A percentile compares a stretch with the other conserved stretches of the same genome.
Conservation (phyloP, 2,888 invertebrate species). For the Hydrotaea diabolus region DNA sequence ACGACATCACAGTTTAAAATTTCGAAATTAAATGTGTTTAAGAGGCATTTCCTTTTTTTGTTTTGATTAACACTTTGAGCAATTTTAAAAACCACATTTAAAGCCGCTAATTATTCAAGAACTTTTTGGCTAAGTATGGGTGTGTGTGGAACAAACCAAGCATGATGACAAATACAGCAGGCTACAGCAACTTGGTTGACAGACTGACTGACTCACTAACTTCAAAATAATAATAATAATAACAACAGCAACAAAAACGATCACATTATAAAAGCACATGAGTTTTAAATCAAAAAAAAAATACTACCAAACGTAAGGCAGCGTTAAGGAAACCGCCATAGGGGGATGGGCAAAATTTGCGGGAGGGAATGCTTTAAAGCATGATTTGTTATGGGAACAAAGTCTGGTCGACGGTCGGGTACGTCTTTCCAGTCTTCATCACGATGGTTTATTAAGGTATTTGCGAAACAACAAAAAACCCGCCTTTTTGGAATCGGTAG, state of each 20-base stretch:
- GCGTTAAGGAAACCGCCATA: too few relatives aligned
- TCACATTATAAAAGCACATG: background rate
- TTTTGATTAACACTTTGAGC: constrained; percentile 1
- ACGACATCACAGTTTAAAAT: background rate
- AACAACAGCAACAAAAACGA: background rate
- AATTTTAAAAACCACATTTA: background rate
- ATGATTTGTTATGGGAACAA: background rate
- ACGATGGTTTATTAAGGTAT: background rate
- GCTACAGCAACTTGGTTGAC: background rate
- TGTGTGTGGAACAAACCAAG: background rate
- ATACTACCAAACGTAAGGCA: too few relatives aligned
- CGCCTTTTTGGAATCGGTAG: background rate
- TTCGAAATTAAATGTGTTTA: background rate
- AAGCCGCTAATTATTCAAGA: constrained; percentile 4
- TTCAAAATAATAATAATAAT: background rate
- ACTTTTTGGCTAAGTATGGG: background rate
- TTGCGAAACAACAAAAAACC: background rate
- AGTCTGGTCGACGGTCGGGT: background rate
- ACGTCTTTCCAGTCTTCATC: background rate
- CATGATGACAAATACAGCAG: constrained; percentile 8
- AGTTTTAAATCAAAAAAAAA: background rate
- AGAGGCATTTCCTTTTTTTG: constrained; percentile 10
- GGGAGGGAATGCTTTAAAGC: background rate
- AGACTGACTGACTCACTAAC: constrained; percentile 9
- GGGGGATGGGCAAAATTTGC: background rate